A percentile compares a stretch with the other conserved stretches of the same genome.
Conservation (phyloP, 2,888 invertebrate species). For the Ochropleura plecta region DNA sequence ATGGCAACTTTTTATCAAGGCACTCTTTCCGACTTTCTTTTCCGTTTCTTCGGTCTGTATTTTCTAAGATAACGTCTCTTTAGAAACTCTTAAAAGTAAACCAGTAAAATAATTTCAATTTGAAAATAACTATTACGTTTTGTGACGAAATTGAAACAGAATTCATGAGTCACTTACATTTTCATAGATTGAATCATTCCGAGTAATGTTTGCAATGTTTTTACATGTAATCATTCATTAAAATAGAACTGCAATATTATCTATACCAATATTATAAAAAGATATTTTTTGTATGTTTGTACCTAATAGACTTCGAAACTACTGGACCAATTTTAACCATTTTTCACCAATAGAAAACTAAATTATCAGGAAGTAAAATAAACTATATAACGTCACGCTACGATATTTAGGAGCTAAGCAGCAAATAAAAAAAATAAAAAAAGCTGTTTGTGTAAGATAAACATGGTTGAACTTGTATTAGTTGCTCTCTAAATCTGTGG, state of each 20-base stretch:
- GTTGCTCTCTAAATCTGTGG: background rate
- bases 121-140: constrained; percentile 25
- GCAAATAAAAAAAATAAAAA: no score
- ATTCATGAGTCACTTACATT: constrained; percentile 37
- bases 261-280: background rate
- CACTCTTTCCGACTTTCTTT: background rate
- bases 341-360: no score
- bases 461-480: constrained; percentile 5
- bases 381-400: no score
- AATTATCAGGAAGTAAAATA: no score
- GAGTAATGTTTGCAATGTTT: constrained; percentile 32
- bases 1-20: constrained; percentile 8
- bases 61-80: constrained; percentile 7
- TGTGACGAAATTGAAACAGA: constrained; percentile 9
- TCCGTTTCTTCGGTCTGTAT: background rate
- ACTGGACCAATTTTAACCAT: no score
- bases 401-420: no score
- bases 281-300: no score
- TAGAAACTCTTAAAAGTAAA: background rate
- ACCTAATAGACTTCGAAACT: no score
- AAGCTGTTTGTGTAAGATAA: background rate
- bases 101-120: background rate
- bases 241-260: constrained; percentile 30
- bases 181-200: constrained; percentile 46
- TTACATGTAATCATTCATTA: constrained; percentile 32